Conservation (phyloP, 1,140 invertebrate species). For the Conus ventricosus region DNA sequence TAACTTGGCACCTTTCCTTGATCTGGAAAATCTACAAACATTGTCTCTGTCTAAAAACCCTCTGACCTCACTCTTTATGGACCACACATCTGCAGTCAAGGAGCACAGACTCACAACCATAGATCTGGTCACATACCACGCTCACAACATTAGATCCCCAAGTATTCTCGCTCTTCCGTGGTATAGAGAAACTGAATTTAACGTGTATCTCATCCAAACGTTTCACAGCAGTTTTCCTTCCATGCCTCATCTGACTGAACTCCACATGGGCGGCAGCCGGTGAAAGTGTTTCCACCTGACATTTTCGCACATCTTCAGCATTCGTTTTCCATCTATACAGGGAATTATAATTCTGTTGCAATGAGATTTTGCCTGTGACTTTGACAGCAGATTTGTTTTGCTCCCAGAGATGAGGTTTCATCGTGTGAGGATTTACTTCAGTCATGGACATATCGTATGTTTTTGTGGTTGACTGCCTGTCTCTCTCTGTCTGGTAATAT, state of each 20-base stretch:
- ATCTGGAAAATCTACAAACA: background rate
- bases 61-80: background rate
- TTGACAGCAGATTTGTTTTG: background rate
- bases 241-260: background rate
- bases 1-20: background rate
- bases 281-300: background rate
- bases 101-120: background rate
- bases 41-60: background rate
- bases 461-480: background rate
- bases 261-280: background rate
- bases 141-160: background rate
- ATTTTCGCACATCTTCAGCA: background rate
- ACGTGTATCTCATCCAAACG: background rate
- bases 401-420: background rate
- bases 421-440: constrained; percentile 16
- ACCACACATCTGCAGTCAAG: background rate
- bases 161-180: background rate
- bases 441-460: background rate
- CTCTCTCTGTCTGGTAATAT: background rate
- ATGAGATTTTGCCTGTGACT: background rate
- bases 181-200: background rate
- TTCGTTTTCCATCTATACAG: background rate
- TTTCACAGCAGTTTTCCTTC: background rate
- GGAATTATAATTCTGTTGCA: constrained; percentile 6
- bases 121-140: background rate